Base-by-base conservation (phyloP, 2,113 vertebrate species). In the Parus major region DNA sequence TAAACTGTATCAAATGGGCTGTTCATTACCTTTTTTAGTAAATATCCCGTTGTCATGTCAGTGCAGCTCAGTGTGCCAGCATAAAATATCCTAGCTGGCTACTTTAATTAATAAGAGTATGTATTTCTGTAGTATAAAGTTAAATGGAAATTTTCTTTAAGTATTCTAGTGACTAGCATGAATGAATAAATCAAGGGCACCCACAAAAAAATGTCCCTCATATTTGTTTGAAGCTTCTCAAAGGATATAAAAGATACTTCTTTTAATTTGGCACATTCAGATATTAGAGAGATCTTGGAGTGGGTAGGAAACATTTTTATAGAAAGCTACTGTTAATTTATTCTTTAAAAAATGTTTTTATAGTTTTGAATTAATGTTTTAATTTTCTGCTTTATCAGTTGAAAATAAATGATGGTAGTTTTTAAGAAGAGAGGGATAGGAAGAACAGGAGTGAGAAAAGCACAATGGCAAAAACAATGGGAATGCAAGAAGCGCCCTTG, bases 1-100 rank as follows among this genome's bases (percentile, higher is more conserved):
- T 88, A 85, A 92, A 94, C 47, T 78, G 22, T 94, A 63, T 88
- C 86, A 94, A 27, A 73, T 89, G 65, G 60, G 42, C 63, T 90
- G 27, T 77, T 96, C 44, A 35, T 88, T 96, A 29, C 52, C 55
- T 65, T 63, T 70, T 92, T 93, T 72, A 89, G 64, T 88, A 88
- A 96, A 93, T 57, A 94, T 66, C 41, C 11, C 1, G 0, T 66
- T 95, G 93, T 88, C 83, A 92, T 95, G 93, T 88, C 83, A 93
- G 4, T 57, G 10, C 84, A 83, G 57, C 88, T 93, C 44, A 92
- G 14, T 77, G 86, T 86, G 46, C 64, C 42, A 64, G 70, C 68
- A 78, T 87, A 81, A 95, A 86, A 86, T 86, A 86, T 55, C 59
- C 27, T 53, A 89, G 28, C 70, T 90, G 55, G 12, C 41, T 81